Percentiles rank a stretch among this genome's conserved stretches.
Evolutionary conservation across 2,797 vertebrate species (phyloP).

Genomic region (Notoglanidium macrostoma): DNA sequence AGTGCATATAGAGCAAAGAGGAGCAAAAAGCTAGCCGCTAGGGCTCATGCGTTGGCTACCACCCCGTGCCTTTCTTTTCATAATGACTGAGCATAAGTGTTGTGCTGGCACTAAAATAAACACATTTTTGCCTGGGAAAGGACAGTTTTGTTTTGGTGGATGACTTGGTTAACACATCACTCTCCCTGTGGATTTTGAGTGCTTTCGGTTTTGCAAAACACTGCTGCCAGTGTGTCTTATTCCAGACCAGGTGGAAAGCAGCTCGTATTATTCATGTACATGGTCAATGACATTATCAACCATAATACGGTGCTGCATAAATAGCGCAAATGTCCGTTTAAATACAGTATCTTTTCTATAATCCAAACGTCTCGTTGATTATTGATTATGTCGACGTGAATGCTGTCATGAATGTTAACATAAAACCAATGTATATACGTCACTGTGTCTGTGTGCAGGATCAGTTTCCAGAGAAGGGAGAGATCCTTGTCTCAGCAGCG

Average conservation of each 20-base stretch:
- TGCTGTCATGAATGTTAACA: neutral
- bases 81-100: conserved; percentile 25
- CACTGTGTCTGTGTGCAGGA: conserved; percentile 62
- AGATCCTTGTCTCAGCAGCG: conserved; percentile 71
- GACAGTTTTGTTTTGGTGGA: conserved; percentile 31
- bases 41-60: conserved; percentile 27
- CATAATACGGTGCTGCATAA: neutral
- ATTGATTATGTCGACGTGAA: neutral
- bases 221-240: neutral
- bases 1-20: conserved; percentile 47
- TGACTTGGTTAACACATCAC: conserved; percentile 15
- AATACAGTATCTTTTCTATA: neutral
- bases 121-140: conserved; percentile 2
- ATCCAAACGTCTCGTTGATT: neutral
- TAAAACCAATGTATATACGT: neutral
- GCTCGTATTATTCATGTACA: neutral
- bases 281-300: neutral
- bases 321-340: neutral
- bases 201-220: neutral
- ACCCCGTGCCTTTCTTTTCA: conserved; percentile 17
- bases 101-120: conserved; percentile 32
- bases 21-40: conserved; percentile 39
- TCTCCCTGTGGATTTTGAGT: conserved; percentile 7
- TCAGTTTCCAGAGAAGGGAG: conserved; percentile 69
- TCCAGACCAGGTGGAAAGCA: neutral